Base-by-base conservation (phyloP, 2,888 invertebrate species). In the Macrosoma leucophasiata region DNA sequence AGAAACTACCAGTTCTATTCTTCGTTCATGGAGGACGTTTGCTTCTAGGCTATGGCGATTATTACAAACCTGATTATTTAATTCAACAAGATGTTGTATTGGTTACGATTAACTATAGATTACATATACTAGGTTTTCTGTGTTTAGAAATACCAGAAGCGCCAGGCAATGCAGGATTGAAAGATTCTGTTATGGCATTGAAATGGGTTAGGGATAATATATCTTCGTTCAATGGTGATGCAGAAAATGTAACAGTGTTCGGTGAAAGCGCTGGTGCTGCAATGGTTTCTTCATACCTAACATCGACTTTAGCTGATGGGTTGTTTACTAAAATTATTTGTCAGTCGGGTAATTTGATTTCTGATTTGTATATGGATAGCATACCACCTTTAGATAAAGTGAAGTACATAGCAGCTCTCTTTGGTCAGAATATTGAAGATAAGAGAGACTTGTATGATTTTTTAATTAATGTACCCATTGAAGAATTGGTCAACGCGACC, bases 21-120 rank as follows among this genome's bases (percentile, higher is more conserved):
- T 88, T 85, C 60, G 67, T 87, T 6, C 88, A 88, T 19, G 88
- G 88, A 1, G 87, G 88, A 1, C 77, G 86, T 29, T 74, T 86
- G 42, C 52, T 86, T 1, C 68, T 85, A 3, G 88, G 88, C 0
- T 79, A 82, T 6, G 86, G 87, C 0, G 75, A 85, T 39, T 82
- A 81, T 34, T 79, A 81, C 20, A 55, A 52, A 12, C 82, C 82
- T 0, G 81, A 84, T 36, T 77, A 72, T 40, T 60, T 68, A 4
- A 43, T 84, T 5, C 55, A 62, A 36, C 52, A 77, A 5, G 63
- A 78, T 33, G 68, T 77, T 4, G 58, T 84, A 17, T 20, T 84
- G 15, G 78, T 84, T 0, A 79, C 81, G 4, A 35, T 76, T 0
- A 82, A 81, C 39, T 82, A 76, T 27, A 67, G 82, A 36, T 41